Conservation (phyloP, 2,113 vertebrate genomes). For the Conger conger region DNA sequence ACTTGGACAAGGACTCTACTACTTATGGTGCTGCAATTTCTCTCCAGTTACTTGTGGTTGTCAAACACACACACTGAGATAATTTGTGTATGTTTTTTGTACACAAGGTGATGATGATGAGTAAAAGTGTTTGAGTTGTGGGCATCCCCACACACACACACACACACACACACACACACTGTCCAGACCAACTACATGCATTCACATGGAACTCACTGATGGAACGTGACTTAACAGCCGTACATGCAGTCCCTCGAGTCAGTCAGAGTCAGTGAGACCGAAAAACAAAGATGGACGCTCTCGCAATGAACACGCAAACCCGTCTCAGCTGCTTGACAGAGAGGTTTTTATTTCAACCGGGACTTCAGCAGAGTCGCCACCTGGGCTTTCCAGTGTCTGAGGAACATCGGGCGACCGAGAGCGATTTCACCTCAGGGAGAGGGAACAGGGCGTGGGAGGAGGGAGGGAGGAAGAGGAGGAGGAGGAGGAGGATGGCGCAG, state of each 20-base stretch:
- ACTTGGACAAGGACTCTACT: no score
- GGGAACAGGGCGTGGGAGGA: background rate
- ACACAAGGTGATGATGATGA: background rate
- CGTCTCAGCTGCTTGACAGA: conserved; percentile 33
- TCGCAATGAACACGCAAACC: conserved; percentile 20
- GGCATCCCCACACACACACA: background rate
- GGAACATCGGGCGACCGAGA: background rate
- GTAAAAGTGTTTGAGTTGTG: background rate
- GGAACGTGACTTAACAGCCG: background rate
- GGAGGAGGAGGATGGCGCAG: background rate
- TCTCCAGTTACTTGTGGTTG: no score
- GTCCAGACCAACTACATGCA: background rate
- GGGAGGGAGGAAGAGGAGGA: background rate
- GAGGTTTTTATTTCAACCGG: conserved; percentile 60
- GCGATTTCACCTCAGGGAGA: background rate
- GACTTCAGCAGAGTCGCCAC: conserved; percentile 46
- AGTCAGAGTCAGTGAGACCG: background rate
- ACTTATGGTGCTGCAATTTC: no score
- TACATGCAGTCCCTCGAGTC: background rate
- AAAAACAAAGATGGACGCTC: background rate
- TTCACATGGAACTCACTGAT: background rate
- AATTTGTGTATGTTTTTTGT: no score
- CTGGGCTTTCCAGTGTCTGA: conserved; percentile 2
- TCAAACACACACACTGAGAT: no score
- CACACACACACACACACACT: background rate